A percentile compares a stretch with the other conserved stretches of the same genome.
phyloP scores from a whole-genome alignment of 2,888 invertebrate species.

The Strigamia crassipes region DNA sequence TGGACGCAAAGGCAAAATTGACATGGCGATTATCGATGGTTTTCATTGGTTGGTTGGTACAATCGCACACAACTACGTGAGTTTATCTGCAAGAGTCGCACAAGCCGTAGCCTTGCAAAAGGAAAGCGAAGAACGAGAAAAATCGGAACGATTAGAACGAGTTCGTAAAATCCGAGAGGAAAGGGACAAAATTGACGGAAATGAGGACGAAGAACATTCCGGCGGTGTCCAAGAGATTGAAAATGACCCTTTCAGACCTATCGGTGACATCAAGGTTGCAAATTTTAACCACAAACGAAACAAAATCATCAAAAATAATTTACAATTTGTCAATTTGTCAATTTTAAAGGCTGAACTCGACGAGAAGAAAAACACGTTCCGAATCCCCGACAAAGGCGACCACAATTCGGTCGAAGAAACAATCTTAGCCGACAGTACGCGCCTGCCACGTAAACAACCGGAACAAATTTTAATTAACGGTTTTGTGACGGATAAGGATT shows the following conservation, averaged over 20 bases:
- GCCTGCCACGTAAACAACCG: background rate
- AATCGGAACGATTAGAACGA: slow-evolving; percentile 61
- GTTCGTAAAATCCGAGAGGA: slow-evolving; percentile 54
- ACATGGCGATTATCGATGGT: slow-evolving; percentile 70
- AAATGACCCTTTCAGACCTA: slow-evolving; percentile 17
- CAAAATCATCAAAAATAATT: too few relatives aligned
- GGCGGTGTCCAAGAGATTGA: background rate
- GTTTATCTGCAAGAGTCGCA: slow-evolving; percentile 69
- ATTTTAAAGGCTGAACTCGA: background rate
- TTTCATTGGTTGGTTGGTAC: slow-evolving; percentile 72
- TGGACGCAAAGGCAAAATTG: slow-evolving; percentile 63
- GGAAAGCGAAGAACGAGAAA: slow-evolving; percentile 62
- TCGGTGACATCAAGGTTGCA: background rate
- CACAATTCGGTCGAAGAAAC: background rate
- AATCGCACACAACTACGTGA: slow-evolving; percentile 70
- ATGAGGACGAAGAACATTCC: background rate
- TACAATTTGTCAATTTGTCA: background rate
- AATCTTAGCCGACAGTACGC: background rate
- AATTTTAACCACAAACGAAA: background rate
- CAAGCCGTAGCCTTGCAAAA: slow-evolving; percentile 66
- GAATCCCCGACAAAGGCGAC: background rate
- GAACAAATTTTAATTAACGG: background rate
- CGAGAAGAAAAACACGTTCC: background rate
- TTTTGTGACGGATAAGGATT: background rate
- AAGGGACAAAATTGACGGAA: slow-evolving; percentile 39